Evolutionary conservation across 1,140 invertebrate genomes (phyloP).

Genomic region (fruit fly (Drosophila melanogaster)): DNA sequence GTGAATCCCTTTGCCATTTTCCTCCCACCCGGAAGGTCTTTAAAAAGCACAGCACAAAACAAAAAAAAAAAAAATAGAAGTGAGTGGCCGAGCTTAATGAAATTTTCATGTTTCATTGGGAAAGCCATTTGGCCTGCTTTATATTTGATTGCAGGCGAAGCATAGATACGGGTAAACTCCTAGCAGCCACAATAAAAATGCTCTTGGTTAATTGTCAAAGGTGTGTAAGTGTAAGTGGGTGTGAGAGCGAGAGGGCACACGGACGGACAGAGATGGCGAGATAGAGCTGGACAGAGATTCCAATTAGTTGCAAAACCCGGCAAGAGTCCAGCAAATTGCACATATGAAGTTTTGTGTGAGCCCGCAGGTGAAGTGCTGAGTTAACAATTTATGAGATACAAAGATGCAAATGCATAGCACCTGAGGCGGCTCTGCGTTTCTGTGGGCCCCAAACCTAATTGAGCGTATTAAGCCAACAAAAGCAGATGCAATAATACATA

Average conservation of each 20-base stretch:
- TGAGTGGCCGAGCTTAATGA: conserved; percentile 53
- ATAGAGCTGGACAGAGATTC: conserved; percentile 41
- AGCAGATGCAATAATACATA: conserved; percentile 71
- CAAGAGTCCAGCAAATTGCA: conserved; percentile 37
- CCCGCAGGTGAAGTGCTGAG: conserved; percentile 61
- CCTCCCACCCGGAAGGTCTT: conserved; percentile 20
- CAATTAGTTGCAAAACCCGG: conserved; percentile 68
- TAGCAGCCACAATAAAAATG: conserved; percentile 39
- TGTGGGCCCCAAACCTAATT: conserved; percentile 72
- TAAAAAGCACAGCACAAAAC: background rate
- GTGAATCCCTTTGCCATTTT: conserved; percentile 5
- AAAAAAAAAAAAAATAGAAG: background rate
- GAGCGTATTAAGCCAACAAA: conserved; percentile 71
- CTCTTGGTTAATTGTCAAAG: conserved; percentile 61
- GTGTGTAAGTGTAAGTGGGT: no score
- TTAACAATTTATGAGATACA: conserved; percentile 60
- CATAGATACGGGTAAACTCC: conserved; percentile 8
- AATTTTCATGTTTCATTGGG: conserved; percentile 77
- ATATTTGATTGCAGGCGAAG: conserved; percentile 33
- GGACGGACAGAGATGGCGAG: background rate
- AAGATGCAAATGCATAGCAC: conserved; percentile 49
- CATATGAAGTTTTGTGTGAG: conserved; percentile 37
- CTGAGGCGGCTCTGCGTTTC: conserved; percentile 25
- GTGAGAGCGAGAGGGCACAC: background rate
- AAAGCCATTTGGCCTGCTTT: conserved; percentile 58